Evolutionary conservation across 2,113 vertebrate genomes (phyloP), one percentile per base, ranked within the genome.

Genomic region (Neolamprologus devosi): DNA sequence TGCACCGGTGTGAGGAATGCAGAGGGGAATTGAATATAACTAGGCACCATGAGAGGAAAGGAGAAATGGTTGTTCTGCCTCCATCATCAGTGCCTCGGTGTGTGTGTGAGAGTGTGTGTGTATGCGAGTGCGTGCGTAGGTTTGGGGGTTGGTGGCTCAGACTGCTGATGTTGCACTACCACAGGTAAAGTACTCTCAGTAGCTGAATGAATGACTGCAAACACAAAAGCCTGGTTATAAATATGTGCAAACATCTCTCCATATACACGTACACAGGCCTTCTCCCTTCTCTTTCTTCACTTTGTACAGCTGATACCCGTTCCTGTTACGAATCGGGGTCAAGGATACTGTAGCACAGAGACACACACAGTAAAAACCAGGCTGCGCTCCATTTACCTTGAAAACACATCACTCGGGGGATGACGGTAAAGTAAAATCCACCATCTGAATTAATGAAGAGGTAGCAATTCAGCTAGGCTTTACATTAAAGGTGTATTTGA

Each of bases 151-250:
- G 84, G 79, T 45, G 42, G 58, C 86, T 91, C 87, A 89, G 83
- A 92, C 70, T 94, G 92, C 95, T 93, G 94, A 94, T 90, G 83
- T 82, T 83, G 86, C 93, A 93, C 80, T 91, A 88, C 65, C 49
- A 68, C 92, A 93, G 90, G 94, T 93, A 81, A 89, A 90, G 80
- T 85, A 90, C 80, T 91, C 86, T 65, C 68, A 83, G 78, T n/a
- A 80, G 89, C 68, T 82, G 79, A 89, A 79, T 86, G 86, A 90
- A 78, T 85, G 90, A 92, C 45, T 88, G 81, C 82, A 88, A 92
- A 92, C 88, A 93, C 51, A 87, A 68, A 85, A 79, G 42, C 49
- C 23, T 42, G 82, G 89, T 70, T 82, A 89, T 81, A 87, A 85
- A 58, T 80, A 63, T 7, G 55, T 47, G 42, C 42, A 81, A 80